These are phyloP conservation scores for Sakesphorus luctuosus DNA, from an alignment of 2,113 vertebrate species.

Conservation along the genomic window DNA sequence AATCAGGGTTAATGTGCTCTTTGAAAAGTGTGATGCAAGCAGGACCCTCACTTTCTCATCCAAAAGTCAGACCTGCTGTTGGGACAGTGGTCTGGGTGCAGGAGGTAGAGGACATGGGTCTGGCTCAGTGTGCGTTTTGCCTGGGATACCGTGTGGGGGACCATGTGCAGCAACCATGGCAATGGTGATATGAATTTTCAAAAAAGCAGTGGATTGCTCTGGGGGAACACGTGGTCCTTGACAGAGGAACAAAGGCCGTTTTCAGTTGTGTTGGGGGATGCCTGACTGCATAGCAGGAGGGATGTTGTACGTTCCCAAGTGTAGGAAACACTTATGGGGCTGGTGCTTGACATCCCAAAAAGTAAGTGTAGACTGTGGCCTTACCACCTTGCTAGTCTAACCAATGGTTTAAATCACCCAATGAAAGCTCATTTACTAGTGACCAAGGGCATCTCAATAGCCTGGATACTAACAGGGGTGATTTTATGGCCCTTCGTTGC, in stretches of 20 bases:
- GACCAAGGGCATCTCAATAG: background rate
- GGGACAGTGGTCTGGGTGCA: background rate
- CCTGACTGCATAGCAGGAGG: background rate
- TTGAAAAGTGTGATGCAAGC: constrained; percentile 47
- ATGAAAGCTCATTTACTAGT: background rate
- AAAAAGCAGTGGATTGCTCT: background rate
- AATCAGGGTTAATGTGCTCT: constrained; percentile 68
- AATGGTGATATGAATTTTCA: background rate
- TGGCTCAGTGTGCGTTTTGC: background rate
- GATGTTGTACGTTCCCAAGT: background rate
- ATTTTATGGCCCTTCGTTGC: background rate
- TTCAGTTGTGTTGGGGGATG: accelerated
- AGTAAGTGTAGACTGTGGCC: background rate
- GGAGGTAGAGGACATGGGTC: background rate
- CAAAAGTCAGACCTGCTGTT: background rate
- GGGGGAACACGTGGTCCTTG: background rate
- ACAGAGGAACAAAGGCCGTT: background rate
- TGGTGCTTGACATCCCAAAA: background rate
- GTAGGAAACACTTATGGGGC: background rate
- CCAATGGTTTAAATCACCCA: background rate
- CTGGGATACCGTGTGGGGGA: background rate
- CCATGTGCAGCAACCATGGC: background rate
- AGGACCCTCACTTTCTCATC: constrained; percentile 26
- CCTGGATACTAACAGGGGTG: background rate
- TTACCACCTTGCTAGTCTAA: background rate